Base-by-base conservation (phyloP, 2,113 vertebrate genomes). In the Bubo blakistoni region DNA sequence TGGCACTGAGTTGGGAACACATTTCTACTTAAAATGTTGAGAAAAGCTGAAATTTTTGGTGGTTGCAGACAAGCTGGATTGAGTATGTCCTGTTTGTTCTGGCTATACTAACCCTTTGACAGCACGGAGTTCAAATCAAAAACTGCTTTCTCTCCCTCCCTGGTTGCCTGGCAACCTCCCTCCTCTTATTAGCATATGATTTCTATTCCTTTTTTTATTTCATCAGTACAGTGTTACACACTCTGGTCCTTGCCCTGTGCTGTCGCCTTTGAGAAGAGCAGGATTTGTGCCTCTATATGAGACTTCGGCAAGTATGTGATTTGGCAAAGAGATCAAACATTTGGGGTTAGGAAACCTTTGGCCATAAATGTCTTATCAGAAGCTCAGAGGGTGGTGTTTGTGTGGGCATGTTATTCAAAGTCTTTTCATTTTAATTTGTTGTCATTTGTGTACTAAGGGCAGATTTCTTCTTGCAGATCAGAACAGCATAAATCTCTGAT, bases 121-220 rank as follows among this genome's bases (percentile, higher is more conserved):
- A 96, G 91, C 72, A 66, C 42, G 14, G 94, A 95, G 94, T 97
- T 97, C 94, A 97, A 96, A 97, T 97, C 84, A 97, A 94, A 97
- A 96, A 63, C 86, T 87, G 95, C 95, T 94, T 97, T 96, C 88
- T 95, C 86, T 96, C 81, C 88, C 81, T 96, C 83, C 86, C 89
- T 92, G 59, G 97, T 97, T 97, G 96, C 97, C 91, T 97, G 96
- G 97, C 96, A 97, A 97, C 97, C 65, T 95, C 91, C 93, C 52
- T 97, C 82, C 96, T 94, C 92, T 95, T 97, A 97, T 97, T 97
- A 97, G 96, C 97, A 97, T 97, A 95, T 86, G 94, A 92, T 97
- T 97, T 97, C 96, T 96, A 96, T 95, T 97, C 96, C 93, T 95
- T 96, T 95, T 96, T 96, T 96, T 96, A 97, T 96, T 96, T 96